Conservation (phyloP, 2,113 vertebrate species). For the Thryonomys swinderianus region DNA sequence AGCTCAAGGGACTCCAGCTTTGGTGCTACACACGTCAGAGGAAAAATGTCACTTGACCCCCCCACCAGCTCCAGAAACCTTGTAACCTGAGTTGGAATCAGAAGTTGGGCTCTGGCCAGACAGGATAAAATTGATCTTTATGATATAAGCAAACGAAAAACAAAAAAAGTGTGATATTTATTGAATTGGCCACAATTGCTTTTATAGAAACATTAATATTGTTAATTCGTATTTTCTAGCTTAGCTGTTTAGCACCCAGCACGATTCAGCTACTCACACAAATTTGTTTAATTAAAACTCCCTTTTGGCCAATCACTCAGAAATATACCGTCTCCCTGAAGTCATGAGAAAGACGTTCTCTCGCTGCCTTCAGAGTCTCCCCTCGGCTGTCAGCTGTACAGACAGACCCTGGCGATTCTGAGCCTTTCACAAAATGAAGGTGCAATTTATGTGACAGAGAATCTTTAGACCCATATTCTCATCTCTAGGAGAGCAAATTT, state of each 20-base stretch:
- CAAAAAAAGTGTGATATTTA: neutral
- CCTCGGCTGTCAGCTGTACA: neutral
- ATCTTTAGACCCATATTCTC: neutral
- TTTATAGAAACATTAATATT: neutral
- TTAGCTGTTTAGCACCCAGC: neutral
- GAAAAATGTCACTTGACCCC: neutral
- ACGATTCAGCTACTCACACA: neutral
- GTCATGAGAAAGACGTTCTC: neutral
- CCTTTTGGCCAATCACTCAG: conserved; percentile 18
- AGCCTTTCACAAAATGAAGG: neutral
- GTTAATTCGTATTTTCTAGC: neutral
- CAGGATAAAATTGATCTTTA: neutral
- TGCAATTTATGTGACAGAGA: neutral
- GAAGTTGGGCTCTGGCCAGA: neutral
- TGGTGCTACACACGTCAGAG: neutral
- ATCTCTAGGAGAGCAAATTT: neutral
- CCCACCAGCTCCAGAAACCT: neutral
- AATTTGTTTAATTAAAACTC: conserved; percentile 56
- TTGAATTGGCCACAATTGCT: neutral
- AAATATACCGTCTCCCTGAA: neutral
- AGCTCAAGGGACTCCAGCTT: neutral
- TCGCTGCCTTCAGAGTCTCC: neutral
- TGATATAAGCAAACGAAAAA: neutral
- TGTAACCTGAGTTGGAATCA: neutral
- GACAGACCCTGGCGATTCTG: neutral